Conservation (phyloP, 2,797 vertebrate genomes). For the Tokudaia muenninki region DNA sequence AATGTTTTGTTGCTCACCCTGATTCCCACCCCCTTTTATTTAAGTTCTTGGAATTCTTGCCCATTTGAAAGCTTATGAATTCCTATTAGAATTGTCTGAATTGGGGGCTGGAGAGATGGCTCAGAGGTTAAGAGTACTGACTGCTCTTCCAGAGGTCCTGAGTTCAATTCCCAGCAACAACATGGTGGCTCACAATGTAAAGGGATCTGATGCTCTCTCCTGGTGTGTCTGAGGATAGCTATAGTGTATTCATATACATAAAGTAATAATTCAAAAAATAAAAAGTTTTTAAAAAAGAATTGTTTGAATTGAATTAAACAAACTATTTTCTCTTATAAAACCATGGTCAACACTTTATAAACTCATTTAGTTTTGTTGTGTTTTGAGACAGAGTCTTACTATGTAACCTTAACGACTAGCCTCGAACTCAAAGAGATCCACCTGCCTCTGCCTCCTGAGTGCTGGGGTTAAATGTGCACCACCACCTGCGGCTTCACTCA, state of each 20-base stretch:
- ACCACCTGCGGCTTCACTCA: background rate
- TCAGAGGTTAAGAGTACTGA: no score
- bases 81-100: slow-evolving; percentile 2
- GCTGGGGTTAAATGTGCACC: background rate
- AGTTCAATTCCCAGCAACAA: no score
- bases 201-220: no score
- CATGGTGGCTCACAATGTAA: no score
- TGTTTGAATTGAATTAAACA: no score
- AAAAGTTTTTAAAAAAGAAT: no score
- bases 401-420: background rate
- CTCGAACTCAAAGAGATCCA: background rate
- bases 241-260: no score
- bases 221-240: no score
- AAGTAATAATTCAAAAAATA: no score
- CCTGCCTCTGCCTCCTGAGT: background rate
- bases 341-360: background rate
- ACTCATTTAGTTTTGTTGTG: background rate
- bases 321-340: no score
- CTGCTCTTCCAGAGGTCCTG: no score
- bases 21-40: background rate
- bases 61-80: background rate
- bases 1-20: background rate
- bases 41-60: slow-evolving; percentile 3
- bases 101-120: background rate
- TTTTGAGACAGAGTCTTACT: background rate